Evolutionary conservation across 2,797 vertebrate species (phyloP).

Genomic region (Scolopax rusticola): DNA sequence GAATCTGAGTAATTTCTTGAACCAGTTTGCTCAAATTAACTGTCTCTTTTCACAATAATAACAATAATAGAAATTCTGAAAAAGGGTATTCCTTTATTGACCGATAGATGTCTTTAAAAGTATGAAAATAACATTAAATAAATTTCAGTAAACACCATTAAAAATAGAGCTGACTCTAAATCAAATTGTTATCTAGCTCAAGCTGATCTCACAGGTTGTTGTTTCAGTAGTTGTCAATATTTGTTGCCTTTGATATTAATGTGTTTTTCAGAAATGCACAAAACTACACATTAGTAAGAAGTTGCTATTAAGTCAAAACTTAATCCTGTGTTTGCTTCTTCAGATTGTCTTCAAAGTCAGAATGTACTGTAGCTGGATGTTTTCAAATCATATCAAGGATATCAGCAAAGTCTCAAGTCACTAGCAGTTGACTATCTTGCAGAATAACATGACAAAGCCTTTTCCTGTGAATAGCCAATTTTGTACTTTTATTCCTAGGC

Average conservation of each 20-base stretch:
- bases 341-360: slow-evolving; percentile 11
- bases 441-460: neutral
- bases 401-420: neutral
- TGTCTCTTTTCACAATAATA: neutral
- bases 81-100: neutral
- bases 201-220: neutral
- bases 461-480: neutral
- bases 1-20: neutral
- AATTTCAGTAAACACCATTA: neutral
- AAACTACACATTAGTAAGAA: neutral
- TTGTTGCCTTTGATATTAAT: neutral
- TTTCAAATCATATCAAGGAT: neutral
- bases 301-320: neutral
- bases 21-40: neutral
- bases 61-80: neutral
- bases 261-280: neutral
- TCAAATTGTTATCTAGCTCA: neutral
- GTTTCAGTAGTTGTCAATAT: neutral
- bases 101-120: neutral
- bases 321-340: neutral
- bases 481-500: neutral
- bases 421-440: neutral
- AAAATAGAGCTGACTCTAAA: neutral
- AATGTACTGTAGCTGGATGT: neutral
- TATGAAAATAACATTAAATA: neutral